Conservation (phyloP, 2,888 invertebrate genomes). For the Dyspetes luteomarginatus region DNA sequence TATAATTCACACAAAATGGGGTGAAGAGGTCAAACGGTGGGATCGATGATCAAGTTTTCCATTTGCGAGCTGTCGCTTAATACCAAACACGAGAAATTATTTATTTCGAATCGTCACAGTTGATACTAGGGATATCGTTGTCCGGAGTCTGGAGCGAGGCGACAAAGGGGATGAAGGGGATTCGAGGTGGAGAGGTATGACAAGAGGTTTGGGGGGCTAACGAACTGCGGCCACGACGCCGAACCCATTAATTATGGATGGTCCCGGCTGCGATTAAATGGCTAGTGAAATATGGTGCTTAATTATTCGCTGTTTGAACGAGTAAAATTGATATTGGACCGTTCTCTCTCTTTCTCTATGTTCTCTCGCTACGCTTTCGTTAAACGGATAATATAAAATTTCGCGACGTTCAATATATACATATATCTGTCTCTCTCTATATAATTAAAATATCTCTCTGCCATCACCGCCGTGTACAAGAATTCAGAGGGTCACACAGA, state of each 20-base stretch:
- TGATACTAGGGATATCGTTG: slow-evolving; percentile 56
- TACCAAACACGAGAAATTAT: slow-evolving; percentile 46
- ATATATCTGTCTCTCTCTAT: too few species aligned
- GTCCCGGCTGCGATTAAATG: slow-evolving; percentile 73
- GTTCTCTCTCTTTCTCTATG: neutral
- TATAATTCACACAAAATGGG: neutral
- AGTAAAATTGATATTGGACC: slow-evolving; percentile 73
- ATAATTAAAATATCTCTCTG: too few species aligned
- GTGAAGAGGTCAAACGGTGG: slow-evolving; percentile 27
- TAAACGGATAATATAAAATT: neutral
- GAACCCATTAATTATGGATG: slow-evolving; percentile 76
- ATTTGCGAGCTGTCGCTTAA: slow-evolving; percentile 13
- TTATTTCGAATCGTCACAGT: slow-evolving; percentile 47
- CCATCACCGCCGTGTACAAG: too few species aligned
- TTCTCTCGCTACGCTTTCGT: neutral
- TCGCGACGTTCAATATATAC: slow-evolving; percentile 16
- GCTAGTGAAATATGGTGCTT: slow-evolving; percentile 78
- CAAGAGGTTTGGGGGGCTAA: slow-evolving; percentile 46
- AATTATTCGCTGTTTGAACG: slow-evolving; percentile 78
- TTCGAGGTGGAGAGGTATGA: slow-evolving; percentile 29
- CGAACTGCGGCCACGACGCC: slow-evolving; percentile 54
- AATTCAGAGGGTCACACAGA: too few species aligned
- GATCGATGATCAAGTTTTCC: slow-evolving; percentile 25
- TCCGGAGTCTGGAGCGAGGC: slow-evolving; percentile 6
- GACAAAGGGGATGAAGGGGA: neutral